phyloP scores from a whole-genome alignment of 2,888 invertebrate species.

The Phyto melanocephala region DNA sequence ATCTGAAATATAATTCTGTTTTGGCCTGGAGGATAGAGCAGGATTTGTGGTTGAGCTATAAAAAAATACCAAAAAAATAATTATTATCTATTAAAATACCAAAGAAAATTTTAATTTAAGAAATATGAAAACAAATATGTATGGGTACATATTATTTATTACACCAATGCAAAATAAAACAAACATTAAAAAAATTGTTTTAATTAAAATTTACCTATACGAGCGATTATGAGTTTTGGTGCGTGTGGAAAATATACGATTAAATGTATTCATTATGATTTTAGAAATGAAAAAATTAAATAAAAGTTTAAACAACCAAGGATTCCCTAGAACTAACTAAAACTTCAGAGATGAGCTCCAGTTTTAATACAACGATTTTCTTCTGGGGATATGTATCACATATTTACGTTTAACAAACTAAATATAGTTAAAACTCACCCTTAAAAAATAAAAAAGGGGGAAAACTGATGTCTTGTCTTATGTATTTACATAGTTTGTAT shows the following conservation, averaged over 20 bases:
- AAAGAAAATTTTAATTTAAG: constrained; percentile 4
- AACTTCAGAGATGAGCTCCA: neutral
- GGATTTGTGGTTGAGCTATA: constrained; percentile 79
- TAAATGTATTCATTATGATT: constrained; percentile 57
- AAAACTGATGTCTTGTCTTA: neutral
- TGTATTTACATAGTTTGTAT: neutral
- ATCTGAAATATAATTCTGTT: constrained; percentile 85
- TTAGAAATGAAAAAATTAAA: neutral
- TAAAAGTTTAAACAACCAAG: constrained; percentile 13
- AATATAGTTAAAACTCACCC: neutral
- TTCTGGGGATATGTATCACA: no score
- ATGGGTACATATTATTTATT: no score
- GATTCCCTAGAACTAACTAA: constrained; percentile 31
- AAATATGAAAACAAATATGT: constrained; percentile 13
- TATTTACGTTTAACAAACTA: no score
- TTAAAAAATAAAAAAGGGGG: neutral
- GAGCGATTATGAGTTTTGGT: constrained; percentile 60
- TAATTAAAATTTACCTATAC: constrained; percentile 51
- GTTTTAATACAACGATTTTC: constrained; percentile 12
- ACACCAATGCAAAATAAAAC: constrained; percentile 5
- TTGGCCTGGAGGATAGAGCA: constrained; percentile 77
- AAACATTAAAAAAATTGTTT: neutral
- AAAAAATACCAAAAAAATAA: constrained; percentile 47
- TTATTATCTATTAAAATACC: neutral
- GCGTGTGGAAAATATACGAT: constrained; percentile 67